A percentile compares a stretch with the other conserved stretches of the same genome.
These are phyloP conservation scores for Poliocrania exsul DNA, from an alignment of 2,797 vertebrate genomes.

Conservation along the genomic window DNA sequence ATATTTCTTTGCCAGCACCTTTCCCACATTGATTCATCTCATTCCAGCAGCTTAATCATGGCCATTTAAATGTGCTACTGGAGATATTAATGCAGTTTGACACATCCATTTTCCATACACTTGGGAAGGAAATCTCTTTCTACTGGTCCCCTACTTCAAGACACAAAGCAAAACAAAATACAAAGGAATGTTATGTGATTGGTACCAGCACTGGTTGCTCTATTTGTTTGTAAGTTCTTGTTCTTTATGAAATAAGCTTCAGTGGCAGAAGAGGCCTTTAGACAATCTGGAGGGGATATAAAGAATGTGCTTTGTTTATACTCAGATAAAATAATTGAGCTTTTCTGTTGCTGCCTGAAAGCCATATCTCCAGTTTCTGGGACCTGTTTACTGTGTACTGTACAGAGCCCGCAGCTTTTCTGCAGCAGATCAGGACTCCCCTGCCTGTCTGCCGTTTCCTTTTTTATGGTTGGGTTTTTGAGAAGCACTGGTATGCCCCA, in stretches of 20 bases:
- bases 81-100: conserved; percentile 62
- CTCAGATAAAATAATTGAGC: conserved; percentile 28
- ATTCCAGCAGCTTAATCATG: conserved; percentile 62
- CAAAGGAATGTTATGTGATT: not conserved
- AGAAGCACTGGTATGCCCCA: conserved; percentile 59
- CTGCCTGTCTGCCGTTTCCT: conserved; percentile 28
- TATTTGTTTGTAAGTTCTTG: conserved; percentile 30
- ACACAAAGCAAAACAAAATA: conserved; percentile 23
- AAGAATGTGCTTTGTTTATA: conserved; percentile 44
- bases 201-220: conserved; percentile 40
- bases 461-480: conserved; percentile 39
- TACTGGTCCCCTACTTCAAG: not conserved
- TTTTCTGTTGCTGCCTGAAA: conserved; percentile 39
- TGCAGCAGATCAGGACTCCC: conserved; percentile 24
- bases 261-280: conserved; percentile 30
- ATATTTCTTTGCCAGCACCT: conserved; percentile 58
- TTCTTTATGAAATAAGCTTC: conserved; percentile 32
- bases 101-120: conserved; percentile 52
- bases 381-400: not conserved
- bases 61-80: conserved; percentile 57
- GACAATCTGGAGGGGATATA: conserved; percentile 38
- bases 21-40: conserved; percentile 49
- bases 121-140: conserved; percentile 50
- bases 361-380: conserved; percentile 18
- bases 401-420: conserved; percentile 12